These are phyloP conservation scores for Pionites leucogaster DNA, from an alignment of 2,113 vertebrate species.

Conservation along the genomic window DNA sequence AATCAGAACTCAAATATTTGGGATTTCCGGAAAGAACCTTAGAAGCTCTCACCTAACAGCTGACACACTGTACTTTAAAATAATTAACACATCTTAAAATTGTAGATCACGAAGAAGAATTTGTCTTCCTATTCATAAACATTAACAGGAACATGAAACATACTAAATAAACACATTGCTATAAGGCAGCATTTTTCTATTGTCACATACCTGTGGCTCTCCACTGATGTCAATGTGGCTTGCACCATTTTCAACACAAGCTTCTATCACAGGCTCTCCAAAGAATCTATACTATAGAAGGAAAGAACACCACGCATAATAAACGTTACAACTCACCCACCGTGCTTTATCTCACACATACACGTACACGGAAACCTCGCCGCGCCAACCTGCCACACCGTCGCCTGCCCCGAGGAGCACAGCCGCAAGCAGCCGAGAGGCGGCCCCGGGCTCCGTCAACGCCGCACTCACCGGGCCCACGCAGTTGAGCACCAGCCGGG, in stretches of 20 bases:
- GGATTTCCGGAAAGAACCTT: not conserved
- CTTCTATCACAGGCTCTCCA: constrained; percentile 90
- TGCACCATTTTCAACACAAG: constrained; percentile 92
- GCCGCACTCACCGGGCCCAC: constrained; percentile 91
- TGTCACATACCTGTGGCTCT: constrained; percentile 89
- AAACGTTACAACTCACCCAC: not conserved
- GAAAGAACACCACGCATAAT: not conserved
- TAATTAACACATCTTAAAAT: not conserved
- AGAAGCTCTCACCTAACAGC: not conserved
- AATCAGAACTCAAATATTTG: not conserved
- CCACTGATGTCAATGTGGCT: constrained; percentile 91
- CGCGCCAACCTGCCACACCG: not conserved
- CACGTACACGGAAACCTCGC: not conserved
- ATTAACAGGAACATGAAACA: not conserved
- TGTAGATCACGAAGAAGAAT: not conserved
- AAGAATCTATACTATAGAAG: constrained; percentile 88
- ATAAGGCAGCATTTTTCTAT: not conserved
- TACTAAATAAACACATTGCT: not conserved
- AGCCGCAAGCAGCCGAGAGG: not conserved
- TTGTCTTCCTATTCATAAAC: not conserved
- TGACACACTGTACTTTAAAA: not conserved
- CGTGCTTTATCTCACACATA: not conserved
- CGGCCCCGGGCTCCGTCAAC: not conserved
- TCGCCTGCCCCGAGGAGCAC: not conserved
- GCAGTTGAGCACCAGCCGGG: constrained; percentile 90